phyloP scores from a whole-genome alignment of 2,888 invertebrate species.

The Parnassius mnemosyne region DNA sequence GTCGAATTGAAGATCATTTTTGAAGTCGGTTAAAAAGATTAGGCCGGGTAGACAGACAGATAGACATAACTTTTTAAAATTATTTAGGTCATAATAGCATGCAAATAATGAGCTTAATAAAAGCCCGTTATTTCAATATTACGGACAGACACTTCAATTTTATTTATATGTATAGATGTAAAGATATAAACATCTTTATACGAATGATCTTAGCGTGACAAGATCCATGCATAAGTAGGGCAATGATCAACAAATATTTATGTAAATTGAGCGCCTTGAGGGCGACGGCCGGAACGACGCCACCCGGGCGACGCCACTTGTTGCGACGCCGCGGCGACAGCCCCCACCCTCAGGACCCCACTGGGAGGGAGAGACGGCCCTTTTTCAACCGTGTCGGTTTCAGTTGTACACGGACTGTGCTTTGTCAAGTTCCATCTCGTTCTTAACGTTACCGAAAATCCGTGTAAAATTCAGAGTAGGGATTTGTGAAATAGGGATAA shows the following conservation, averaged over 20 bases:
- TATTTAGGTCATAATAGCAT: no score
- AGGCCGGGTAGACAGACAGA: neutral
- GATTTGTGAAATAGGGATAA: no score
- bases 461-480: no score
- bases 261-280: constrained; percentile 13
- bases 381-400: no score
- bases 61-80: no score
- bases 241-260: constrained; percentile 20
- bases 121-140: no score
- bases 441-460: no score
- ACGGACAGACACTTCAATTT: neutral
- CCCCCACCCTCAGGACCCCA: constrained; percentile 1
- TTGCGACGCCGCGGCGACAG: constrained; percentile 44
- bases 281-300: constrained; percentile 26
- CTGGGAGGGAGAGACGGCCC: neutral
- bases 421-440: no score
- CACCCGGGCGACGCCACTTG: constrained; percentile 60
- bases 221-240: constrained; percentile 3
- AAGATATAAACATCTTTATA: neutral
- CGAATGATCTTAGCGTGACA: neutral
- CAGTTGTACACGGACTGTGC: no score
- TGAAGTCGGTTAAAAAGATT: no score
- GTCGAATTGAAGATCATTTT: no score
- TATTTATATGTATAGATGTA: neutral
- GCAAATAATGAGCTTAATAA: no score